phyloP scores from a whole-genome alignment of 2,797 vertebrate species.

The Danio choprae region DNA sequence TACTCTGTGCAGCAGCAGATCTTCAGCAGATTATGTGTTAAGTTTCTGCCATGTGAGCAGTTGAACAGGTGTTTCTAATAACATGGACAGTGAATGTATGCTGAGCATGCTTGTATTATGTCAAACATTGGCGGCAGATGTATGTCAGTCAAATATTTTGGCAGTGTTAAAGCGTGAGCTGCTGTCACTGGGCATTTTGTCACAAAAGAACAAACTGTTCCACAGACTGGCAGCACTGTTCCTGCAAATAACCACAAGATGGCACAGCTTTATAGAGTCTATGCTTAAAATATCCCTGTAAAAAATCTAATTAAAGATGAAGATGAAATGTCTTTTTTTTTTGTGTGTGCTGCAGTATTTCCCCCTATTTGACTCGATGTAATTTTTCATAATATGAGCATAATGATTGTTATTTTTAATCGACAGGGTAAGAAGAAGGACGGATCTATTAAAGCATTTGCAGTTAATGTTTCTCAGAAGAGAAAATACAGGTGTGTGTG shows the following conservation, averaged over 20 bases:
- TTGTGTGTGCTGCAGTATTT: neutral
- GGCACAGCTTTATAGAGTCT: slow-evolving; percentile 58
- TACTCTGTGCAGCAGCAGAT: too few relatives aligned
- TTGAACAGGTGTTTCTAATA: neutral
- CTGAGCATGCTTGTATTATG: neutral
- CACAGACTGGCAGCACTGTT: neutral
- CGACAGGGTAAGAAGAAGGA: slow-evolving; percentile 90
- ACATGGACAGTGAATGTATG: neutral
- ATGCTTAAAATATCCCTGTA: neutral
- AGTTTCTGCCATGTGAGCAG: too few relatives aligned
- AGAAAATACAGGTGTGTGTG: slow-evolving; percentile 92
- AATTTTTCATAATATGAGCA: neutral
- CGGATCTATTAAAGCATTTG: slow-evolving; percentile 88
- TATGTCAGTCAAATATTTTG: neutral
- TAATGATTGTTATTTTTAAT: slow-evolving; percentile 16
- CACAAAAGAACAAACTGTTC: neutral
- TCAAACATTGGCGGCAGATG: neutral
- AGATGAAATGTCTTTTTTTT: neutral
- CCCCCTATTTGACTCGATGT: neutral
- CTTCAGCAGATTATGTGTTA: too few relatives aligned
- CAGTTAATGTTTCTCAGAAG: slow-evolving; percentile 93
- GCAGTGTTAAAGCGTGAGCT: neutral
- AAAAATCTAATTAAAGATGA: neutral
- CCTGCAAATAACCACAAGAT: slow-evolving; percentile 67
- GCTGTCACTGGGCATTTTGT: neutral